Percentiles rank a stretch among this genome's conserved stretches.
Conservation (phyloP, 2,113 vertebrate species). For the Murina feae region DNA sequence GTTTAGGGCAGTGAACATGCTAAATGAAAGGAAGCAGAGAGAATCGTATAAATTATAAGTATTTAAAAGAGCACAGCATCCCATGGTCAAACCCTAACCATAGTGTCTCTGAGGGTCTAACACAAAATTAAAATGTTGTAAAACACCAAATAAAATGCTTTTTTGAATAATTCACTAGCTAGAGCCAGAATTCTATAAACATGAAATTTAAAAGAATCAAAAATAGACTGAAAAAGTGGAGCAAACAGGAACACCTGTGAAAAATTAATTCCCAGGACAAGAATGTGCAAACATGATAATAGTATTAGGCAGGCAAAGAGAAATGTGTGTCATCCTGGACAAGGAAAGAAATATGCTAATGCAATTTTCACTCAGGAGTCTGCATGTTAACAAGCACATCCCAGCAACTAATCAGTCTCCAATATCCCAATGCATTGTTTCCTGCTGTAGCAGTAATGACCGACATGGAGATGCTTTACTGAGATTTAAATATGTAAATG, state of each 20-base stretch:
- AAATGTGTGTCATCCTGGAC: constrained; percentile 66
- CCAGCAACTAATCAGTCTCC: constrained; percentile 61
- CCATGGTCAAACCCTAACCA: background rate
- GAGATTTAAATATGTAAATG: constrained; percentile 57
- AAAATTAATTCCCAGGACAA: constrained; percentile 68
- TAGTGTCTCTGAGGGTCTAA: constrained; percentile 11
- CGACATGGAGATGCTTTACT: constrained; percentile 53
- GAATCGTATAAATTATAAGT: constrained; percentile 21
- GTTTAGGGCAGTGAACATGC: constrained; percentile 1
- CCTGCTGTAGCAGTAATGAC: constrained; percentile 50
- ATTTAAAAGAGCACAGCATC: background rate
- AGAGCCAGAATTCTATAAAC: constrained; percentile 50
- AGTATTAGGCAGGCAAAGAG: constrained; percentile 61
- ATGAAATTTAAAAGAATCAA: constrained; percentile 40
- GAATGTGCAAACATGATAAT: constrained; percentile 68
- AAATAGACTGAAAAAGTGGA: constrained; percentile 41
- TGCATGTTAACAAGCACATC: constrained; percentile 68
- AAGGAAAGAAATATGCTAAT: constrained; percentile 74
- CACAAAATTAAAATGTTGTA: background rate
- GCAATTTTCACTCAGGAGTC: constrained; percentile 66
- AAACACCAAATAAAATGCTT: constrained; percentile 33
- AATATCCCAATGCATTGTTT: constrained; percentile 22
- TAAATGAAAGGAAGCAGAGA: background rate
- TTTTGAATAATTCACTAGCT: constrained; percentile 49
- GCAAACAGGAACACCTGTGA: constrained; percentile 52